Evolutionary conservation across 2,113 vertebrate species (phyloP), one percentile per base, ranked within the genome.

Genomic region (Atherinomorus stipes): DNA sequence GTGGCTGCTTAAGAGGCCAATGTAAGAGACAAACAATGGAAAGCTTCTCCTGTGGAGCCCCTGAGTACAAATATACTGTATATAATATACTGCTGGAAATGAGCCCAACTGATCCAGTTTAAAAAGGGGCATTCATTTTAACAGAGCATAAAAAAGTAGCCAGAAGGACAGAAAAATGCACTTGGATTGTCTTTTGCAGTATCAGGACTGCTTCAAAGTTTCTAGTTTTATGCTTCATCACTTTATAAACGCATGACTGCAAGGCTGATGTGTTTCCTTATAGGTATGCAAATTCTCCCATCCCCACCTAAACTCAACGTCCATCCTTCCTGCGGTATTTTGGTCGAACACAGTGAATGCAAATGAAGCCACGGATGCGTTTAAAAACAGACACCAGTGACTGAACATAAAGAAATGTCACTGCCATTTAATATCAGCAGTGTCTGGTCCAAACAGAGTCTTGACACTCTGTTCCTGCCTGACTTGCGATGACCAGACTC

Each of bases 401-500:
- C 18, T 45, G 40, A 50, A 3, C 23, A 25, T 11, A 51, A 50
- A 51, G 18, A 73, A 74, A 77, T 60, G 47, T 47, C 23, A 47
- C 11, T 18, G 21, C 12, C 28, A 13, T 74, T 69, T 76, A 45
- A 73, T 77, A 71, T 68, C 42, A 73, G 11, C 42, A 22, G 16
- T 11, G 54, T 51, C 25, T 64, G 56, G 54, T 66, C 58, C 34
- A 8, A 34, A 53, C 10, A 70, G 62, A 67, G 66, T 68, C 40
- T 31, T 53, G 52, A 56, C 64, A 28, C 15, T 63, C 71, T 11
- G 42, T 47, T 38, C 31, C 25, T 18, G 44, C 26, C 45, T 71
- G 53, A 72, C n/a, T 49, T 61, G 62, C 45, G 25, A 62, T 3
- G 25, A 67, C 45, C 23, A 61, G 31, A 53, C 59, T 47, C 56